A percentile compares a stretch with the other conserved stretches of the same genome.
These are phyloP conservation scores for Pristionchus maxplancki DNA, from an alignment of 2,888 invertebrate genomes.

Conservation along the genomic window DNA sequence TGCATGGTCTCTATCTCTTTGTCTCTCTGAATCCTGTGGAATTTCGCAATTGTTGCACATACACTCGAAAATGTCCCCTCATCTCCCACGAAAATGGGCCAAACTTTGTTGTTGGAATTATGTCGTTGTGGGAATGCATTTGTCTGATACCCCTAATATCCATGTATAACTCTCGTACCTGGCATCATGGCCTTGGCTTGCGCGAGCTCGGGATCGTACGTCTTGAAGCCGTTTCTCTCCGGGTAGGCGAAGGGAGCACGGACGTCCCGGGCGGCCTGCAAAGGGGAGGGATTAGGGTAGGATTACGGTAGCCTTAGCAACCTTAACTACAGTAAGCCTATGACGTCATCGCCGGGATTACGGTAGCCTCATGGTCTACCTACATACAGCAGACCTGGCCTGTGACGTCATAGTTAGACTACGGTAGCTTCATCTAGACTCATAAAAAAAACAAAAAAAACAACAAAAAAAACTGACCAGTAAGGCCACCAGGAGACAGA, in stretches of 20 bases:
- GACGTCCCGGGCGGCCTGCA: constrained; percentile 14
- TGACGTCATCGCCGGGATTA: not conserved
- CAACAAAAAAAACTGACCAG: not conserved
- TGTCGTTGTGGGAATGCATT: too few species aligned
- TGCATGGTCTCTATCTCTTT: too few species aligned
- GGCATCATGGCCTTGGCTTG: not conserved
- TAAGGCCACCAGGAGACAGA: not conserved
- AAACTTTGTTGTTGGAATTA: too few species aligned
- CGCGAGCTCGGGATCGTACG: constrained; percentile 5
- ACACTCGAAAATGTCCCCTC: too few species aligned
- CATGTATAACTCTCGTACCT: too few species aligned
- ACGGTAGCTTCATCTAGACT: not conserved
- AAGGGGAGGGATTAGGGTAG: too few species aligned
- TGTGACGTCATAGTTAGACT: not conserved
- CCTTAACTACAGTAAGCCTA: not conserved
- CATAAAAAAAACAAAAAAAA: too few species aligned
- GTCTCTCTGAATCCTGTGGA: too few species aligned
- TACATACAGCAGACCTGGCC: too few species aligned
- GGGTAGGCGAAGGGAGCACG: constrained; percentile 12
- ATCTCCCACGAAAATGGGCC: too few species aligned
- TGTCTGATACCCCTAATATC: too few species aligned
- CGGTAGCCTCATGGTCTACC: not conserved
- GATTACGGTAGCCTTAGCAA: not conserved
- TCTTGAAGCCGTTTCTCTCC: not conserved
- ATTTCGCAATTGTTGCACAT: too few species aligned